Base-by-base conservation (phyloP, 2,888 invertebrate species). In the Mylabris sibirica region DNA sequence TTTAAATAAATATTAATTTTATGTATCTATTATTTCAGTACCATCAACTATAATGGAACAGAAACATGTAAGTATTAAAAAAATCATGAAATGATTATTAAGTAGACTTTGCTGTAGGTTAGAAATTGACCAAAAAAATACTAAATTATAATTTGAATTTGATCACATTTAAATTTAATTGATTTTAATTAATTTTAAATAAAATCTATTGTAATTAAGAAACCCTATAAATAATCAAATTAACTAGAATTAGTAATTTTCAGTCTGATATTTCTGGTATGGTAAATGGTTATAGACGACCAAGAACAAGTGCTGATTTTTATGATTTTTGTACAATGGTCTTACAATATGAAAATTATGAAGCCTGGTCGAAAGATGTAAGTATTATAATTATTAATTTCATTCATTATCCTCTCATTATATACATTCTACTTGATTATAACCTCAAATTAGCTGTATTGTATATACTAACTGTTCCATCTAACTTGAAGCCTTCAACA, bases 321-420 rank as follows among this genome's bases (percentile, higher is more conserved):
- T 85, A 87, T 71, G 79, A 85, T 69, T 88, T 88, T 78, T 88
- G 88, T 80, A 86, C 87, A 69, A 86, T 85, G 75, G 87, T 88
- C 64, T 80, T 88, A 70, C 85, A 87, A 69, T 87, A 88, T 79
- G 87, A 87, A 76, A 87, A 88, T 75, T 88, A 88, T 74, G 87
- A 87, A 77, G 73, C 76, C 30, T 75, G 79, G 68, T 76, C 73
- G 76, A 86, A 87, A 77, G 87, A 87, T 79, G 87, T 87, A 77
- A 79, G 81, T 77, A 49, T 62, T 65, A 22, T 49, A 49, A 44
- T 64, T 60, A 44, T 6, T 17, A 44, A 44, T 17, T 44, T 17
- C 6, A 8, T 30, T 8, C 30, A 4, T 8, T 30, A 6, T 30
- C 8, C 30, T 3, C 8, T 8, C 30, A 30, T 30, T 8, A 30